Conservation (phyloP, 1,140 invertebrate species). For the Achroia grisella region DNA sequence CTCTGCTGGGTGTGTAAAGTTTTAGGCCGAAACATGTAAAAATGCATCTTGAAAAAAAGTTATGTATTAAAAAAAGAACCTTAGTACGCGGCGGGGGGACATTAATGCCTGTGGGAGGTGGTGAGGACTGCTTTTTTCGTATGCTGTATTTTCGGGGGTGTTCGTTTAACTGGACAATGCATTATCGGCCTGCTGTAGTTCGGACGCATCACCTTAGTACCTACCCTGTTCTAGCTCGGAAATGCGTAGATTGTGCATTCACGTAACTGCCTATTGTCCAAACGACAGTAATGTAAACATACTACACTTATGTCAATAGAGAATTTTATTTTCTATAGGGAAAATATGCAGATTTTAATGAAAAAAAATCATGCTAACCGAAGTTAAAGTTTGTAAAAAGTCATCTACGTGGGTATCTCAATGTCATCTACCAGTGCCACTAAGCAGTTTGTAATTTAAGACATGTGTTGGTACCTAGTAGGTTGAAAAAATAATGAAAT, state of each 20-base stretch:
- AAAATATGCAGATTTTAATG: too few relatives aligned
- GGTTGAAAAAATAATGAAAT: too few relatives aligned
- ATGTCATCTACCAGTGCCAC: too few relatives aligned
- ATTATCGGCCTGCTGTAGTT: constrained; percentile 53
- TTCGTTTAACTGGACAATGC: constrained; percentile 63
- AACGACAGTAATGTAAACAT: too few relatives aligned
- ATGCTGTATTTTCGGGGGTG: constrained; percentile 67
- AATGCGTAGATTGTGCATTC: constrained; percentile 20
- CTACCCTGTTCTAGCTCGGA: constrained; percentile 48
- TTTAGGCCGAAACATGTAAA: constrained; percentile 73
- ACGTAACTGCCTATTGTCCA: not conserved
- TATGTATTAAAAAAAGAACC: constrained; percentile 73
- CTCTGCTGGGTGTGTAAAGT: constrained; percentile 68
- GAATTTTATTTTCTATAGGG: too few relatives aligned
- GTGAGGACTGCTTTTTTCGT: constrained; percentile 62
- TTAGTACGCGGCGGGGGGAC: constrained; percentile 67
- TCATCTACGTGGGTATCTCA: too few relatives aligned
- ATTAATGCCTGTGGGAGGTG: constrained; percentile 60
- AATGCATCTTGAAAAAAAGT: constrained; percentile 74
- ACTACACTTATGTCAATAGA: constrained; percentile 2
- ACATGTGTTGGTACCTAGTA: too few relatives aligned
- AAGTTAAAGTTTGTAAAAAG: too few relatives aligned
- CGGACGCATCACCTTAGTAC: constrained; percentile 54
- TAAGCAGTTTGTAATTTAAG: too few relatives aligned
- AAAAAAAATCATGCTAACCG: too few relatives aligned